Evolutionary conservation across 2,113 vertebrate genomes (phyloP).

Genomic region (Brachionichthys hirsutus): DNA sequence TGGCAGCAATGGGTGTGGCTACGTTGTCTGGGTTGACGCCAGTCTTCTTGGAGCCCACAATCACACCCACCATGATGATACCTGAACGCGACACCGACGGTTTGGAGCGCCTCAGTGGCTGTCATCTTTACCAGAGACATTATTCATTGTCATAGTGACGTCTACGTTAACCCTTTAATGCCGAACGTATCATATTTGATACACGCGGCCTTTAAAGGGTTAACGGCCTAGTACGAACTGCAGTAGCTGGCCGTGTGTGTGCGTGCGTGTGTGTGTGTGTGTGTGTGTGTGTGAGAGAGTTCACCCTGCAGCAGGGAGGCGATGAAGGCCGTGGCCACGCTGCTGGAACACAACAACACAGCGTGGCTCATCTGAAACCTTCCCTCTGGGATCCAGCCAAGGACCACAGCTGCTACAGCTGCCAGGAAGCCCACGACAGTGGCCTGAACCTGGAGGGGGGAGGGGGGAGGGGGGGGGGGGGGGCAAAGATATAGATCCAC

Average conservation of each 20-base stretch:
- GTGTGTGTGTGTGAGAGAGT: conserved; percentile 12
- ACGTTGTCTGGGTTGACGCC: conserved; percentile 98
- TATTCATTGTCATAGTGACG: too few relatives aligned
- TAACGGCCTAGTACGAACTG: neutral
- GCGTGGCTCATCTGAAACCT: conserved; percentile 92
- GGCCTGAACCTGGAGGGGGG: conserved; percentile 85
- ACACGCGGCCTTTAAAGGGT: too few relatives aligned
- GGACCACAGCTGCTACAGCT: conserved; percentile 88
- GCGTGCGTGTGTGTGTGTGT: too few relatives aligned
- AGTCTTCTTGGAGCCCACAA: conserved; percentile 96
- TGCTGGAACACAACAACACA: conserved; percentile 91
- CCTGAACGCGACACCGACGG: conserved; percentile 69
- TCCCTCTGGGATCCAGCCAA: conserved; percentile 96
- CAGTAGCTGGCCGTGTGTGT: neutral
- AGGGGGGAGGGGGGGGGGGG: neutral
- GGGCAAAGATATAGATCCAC: too few relatives aligned
- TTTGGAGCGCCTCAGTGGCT: neutral
- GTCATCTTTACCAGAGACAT: neutral
- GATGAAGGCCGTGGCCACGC: conserved; percentile 95
- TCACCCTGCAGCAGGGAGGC: conserved; percentile 93
- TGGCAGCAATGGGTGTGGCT: conserved; percentile 95
- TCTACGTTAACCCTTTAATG: too few relatives aligned
- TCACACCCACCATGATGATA: conserved; percentile 97
- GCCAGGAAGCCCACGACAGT: conserved; percentile 96
- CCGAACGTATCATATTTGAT: too few relatives aligned